Percentiles rank a stretch among this genome's conserved stretches.
These are phyloP conservation scores for Chondrilla cf. caribensis DNA, from an alignment of 37 sponge, comb jelly and placozoan species.

Conservation along the genomic window DNA sequence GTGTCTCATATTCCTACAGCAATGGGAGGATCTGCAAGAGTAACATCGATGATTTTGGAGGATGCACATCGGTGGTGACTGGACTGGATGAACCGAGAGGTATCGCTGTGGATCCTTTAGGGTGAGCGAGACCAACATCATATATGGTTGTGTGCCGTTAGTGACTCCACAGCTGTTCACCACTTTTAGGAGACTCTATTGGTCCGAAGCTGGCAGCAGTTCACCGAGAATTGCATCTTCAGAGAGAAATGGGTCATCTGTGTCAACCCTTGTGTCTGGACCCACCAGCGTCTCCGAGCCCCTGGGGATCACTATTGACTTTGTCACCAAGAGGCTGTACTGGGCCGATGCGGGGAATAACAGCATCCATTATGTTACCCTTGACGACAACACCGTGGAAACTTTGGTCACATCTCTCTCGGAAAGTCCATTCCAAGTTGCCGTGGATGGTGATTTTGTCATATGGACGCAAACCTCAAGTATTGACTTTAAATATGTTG, in stretches of 20 bases:
- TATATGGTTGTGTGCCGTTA: too few species aligned
- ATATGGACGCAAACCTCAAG: constrained; percentile 24
- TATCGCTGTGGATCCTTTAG: constrained; percentile 41
- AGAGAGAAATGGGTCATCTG: neutral
- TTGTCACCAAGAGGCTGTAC: constrained; percentile 13
- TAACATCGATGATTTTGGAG: neutral
- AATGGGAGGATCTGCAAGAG: constrained; percentile 24
- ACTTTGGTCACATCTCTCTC: neutral
- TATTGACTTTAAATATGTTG: neutral
- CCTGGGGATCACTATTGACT: constrained; percentile 41
- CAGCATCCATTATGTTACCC: neutral
- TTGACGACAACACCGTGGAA: neutral
- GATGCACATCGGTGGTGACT: neutral
- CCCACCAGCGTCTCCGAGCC: neutral
- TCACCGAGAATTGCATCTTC: constrained; percentile 7
- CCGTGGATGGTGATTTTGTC: constrained; percentile 19
- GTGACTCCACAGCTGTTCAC: too few species aligned
- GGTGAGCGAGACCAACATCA: constrained; percentile 9
- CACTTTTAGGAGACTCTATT: constrained; percentile 47
- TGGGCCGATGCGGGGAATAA: constrained; percentile 33
- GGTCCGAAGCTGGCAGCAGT: constrained; percentile 31
- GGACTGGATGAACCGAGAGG: constrained; percentile 33
- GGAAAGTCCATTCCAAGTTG: constrained; percentile 27
- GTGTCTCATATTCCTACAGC: too few species aligned
- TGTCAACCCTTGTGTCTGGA: neutral